Evolutionary conservation across 2,888 invertebrate species (phyloP).

Genomic region (Leucoptera coffeella): DNA sequence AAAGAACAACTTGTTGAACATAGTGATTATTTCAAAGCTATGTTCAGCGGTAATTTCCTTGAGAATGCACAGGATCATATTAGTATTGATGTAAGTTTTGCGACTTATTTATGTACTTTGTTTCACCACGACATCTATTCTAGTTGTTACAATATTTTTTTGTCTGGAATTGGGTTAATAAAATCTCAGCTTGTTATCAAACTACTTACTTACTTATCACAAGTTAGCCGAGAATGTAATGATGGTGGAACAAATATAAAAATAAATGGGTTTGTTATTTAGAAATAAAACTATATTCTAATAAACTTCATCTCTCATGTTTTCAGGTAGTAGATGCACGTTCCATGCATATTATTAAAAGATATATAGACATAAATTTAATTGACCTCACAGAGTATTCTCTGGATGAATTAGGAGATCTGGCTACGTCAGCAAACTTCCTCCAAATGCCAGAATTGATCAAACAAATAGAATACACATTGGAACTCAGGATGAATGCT

Average conservation of each 20-base stretch:
- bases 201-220: not conserved
- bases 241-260: too few species aligned
- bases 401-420: slow-evolving; percentile 15
- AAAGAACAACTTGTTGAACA: slow-evolving; percentile 23
- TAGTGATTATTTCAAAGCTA: slow-evolving; percentile 41
- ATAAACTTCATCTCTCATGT: not conserved
- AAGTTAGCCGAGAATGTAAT: too few species aligned
- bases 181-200: slow-evolving; percentile 2
- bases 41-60: slow-evolving; percentile 37
- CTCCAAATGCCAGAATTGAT: slow-evolving; percentile 31
- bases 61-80: slow-evolving; percentile 27
- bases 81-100: slow-evolving; percentile 25
- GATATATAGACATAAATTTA: slow-evolving; percentile 26
- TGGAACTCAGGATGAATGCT: slow-evolving; percentile 17
- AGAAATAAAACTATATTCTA: too few species aligned
- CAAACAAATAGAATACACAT: slow-evolving; percentile 26
- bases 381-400: slow-evolving; percentile 24
- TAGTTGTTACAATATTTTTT: too few species aligned
- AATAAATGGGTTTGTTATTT: too few species aligned
- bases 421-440: slow-evolving; percentile 27
- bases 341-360: slow-evolving; percentile 24
- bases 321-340: slow-evolving; percentile 27
- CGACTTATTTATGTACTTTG: not conserved
- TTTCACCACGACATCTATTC: not conserved
- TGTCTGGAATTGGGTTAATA: too few species aligned